Evolutionary conservation across 2,797 vertebrate genomes (phyloP).

Genomic region (Hypotaenidia okinawae): DNA sequence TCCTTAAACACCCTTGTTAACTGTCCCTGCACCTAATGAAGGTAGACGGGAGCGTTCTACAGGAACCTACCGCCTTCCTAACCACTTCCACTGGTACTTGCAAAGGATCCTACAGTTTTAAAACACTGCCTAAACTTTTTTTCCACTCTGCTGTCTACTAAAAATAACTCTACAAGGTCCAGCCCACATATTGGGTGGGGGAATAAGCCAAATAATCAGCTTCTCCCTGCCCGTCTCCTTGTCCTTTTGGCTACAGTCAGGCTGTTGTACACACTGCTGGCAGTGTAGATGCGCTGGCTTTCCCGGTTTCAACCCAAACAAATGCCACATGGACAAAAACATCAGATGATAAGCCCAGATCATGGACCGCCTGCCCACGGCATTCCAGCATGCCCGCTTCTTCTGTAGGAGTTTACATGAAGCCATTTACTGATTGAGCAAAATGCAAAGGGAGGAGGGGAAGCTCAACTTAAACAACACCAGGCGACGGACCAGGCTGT

Average conservation of each 20-base stretch:
- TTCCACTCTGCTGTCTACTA: neutral
- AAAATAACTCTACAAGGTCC: conserved; percentile 1
- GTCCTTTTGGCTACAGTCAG: neutral
- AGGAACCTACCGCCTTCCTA: neutral
- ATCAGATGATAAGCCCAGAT: neutral
- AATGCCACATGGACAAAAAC: conserved; percentile 12
- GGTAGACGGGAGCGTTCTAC: neutral
- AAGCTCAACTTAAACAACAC: neutral
- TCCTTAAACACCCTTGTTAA: neutral
- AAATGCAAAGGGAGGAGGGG: neutral
- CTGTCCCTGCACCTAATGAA: neutral
- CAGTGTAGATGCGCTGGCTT: neutral
- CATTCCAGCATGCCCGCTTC: neutral
- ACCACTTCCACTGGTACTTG: neutral
- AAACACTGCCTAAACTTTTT: neutral
- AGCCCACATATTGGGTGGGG: neutral
- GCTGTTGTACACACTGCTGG: accelerated
- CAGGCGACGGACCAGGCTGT: neutral
- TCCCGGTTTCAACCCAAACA: neutral
- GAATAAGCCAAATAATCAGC: neutral
- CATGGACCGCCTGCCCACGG: neutral
- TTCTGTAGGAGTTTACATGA: neutral
- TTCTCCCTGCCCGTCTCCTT: neutral
- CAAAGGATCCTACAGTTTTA: neutral
- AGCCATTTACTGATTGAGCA: neutral